A percentile compares a stretch with the other conserved stretches of the same genome.
phyloP scores from a whole-genome alignment of 2,113 vertebrate genomes.

The Notiomystis cincta region DNA sequence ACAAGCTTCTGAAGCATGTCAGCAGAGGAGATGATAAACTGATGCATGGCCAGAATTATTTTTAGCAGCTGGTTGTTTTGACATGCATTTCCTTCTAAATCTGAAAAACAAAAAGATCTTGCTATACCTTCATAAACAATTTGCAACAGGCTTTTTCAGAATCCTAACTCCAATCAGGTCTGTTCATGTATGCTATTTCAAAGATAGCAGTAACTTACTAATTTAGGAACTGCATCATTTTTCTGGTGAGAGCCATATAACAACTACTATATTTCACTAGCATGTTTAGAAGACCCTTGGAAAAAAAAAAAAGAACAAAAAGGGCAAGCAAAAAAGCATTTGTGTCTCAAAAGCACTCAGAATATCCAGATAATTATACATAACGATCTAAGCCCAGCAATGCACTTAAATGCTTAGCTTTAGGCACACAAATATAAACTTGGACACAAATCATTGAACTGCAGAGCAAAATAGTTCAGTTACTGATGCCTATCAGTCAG shows the following conservation, averaged over 20 bases:
- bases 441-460: background rate
- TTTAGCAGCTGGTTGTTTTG: constrained; percentile 86
- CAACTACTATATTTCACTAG: background rate
- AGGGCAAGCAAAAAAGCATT: background rate
- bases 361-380: background rate
- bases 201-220: background rate
- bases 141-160: background rate
- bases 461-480: background rate
- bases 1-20: constrained; percentile 88
- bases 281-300: background rate
- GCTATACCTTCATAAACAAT: background rate
- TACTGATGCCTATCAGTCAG: background rate
- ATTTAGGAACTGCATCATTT: background rate
- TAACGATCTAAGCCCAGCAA: background rate
- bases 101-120: constrained; percentile 69
- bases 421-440: background rate
- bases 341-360: background rate
- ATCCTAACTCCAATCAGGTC: background rate
- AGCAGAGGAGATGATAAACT: constrained; percentile 85
- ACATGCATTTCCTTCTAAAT: constrained; percentile 83
- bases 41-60: constrained; percentile 91
- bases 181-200: background rate
- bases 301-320: background rate
- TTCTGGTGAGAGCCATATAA: background rate
- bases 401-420: background rate